Evolutionary conservation across 2,888 invertebrate genomes (phyloP).

Genomic region (Aphodius granarius): DNA sequence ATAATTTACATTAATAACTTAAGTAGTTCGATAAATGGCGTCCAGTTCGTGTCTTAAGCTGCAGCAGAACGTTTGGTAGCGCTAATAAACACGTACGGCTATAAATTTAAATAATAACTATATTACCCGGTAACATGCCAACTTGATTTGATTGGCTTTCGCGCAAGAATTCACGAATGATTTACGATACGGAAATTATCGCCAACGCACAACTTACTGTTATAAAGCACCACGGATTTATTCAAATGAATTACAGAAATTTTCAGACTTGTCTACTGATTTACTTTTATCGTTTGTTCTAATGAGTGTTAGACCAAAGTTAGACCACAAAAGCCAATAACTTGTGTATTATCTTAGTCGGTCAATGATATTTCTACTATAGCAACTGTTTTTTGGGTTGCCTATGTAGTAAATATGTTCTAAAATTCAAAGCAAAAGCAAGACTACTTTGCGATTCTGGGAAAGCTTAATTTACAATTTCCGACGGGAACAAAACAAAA

Average conservation of each 20-base stretch:
- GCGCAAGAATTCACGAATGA: neutral
- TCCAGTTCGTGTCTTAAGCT: neutral
- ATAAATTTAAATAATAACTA: slow-evolving; percentile 14
- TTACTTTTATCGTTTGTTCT: too few species aligned
- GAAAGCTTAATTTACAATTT: neutral
- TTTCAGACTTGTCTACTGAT: neutral
- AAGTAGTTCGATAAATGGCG: neutral
- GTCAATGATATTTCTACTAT: too few species aligned
- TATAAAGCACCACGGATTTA: neutral
- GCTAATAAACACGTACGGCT: neutral
- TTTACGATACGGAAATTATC: neutral
- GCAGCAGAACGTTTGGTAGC: neutral
- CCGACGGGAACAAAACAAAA: neutral
- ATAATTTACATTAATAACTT: neutral
- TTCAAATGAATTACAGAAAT: neutral
- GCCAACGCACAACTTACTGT: neutral
- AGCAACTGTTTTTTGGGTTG: too few species aligned
- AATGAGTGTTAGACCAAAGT: too few species aligned
- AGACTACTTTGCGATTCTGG: neutral
- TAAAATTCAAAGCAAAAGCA: too few species aligned
- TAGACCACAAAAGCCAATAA: too few species aligned
- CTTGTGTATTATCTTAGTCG: too few species aligned
- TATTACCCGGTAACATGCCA: slow-evolving; percentile 12
- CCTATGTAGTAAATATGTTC: too few species aligned
- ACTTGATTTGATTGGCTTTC: neutral